Evolutionary conservation across 2,888 invertebrate genomes (phyloP), one percentile per base, ranked within the genome.

Genomic region (Vannuccia rotundouncinata): DNA sequence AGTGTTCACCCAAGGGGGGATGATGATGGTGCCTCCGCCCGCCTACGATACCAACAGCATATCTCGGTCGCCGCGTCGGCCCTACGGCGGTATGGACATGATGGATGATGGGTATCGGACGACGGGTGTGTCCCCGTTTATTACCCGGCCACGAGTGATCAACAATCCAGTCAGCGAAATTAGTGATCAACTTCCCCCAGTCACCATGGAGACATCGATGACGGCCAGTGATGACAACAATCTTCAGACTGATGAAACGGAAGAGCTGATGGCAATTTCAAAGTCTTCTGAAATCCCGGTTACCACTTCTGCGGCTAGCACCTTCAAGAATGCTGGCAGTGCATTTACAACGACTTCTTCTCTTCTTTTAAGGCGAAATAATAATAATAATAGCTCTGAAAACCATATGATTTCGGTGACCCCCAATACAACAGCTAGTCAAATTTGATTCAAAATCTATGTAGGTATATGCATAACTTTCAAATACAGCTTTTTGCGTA

Each of bases 141-240:
- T 66, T 27, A 5, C 66, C 17, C 66, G 66, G 5, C 66, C 66
- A 66, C 66, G 66, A n/a, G 25, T 66, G 2, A 66, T 66, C 66
- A 66, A 66, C 66, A 66, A 66, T 22, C 66, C 66, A 27, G 66
- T 66, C 22, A 66, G 66, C 66, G 66, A 66, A 22, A 66, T 66
- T 27, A 66, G 66, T 27, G 66, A 66, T 22, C 17, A 66, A 66
- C 66, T 66, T 17, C 66, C 66, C 10, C 66, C 66, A 22, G 10
- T 22, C 5, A 5, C 66, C 13, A 66, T 66, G 66, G 22, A 22
- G 25, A 2, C 66, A 27, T 13, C 66, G 25, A 66, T 66, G 10
- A 66, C 66, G 25, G 17, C 66, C 17, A 66, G 10, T 5, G 66
- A 13, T n/a, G 17, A 66, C 10, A 22, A 5, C 22, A 2, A 5